Evolutionary conservation across 2,113 vertebrate genomes (phyloP).

Genomic region (Hylia prasina): DNA sequence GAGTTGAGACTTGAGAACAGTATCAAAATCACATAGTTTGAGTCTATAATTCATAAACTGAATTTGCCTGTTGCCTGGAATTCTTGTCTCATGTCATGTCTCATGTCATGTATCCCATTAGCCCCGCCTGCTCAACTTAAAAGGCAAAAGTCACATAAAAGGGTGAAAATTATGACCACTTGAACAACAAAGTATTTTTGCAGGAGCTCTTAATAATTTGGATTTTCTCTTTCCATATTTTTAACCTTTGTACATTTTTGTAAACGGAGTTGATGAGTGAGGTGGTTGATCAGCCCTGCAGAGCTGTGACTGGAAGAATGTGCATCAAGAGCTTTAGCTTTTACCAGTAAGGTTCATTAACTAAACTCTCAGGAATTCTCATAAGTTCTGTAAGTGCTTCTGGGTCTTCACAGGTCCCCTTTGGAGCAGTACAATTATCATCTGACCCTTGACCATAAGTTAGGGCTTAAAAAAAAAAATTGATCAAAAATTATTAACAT

Average conservation of each 20-base stretch:
- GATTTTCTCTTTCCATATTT: conserved; percentile 51
- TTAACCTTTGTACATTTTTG: conserved; percentile 27
- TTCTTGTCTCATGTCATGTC: conserved; percentile 50
- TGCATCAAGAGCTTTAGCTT: conserved; percentile 74
- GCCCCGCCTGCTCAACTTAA: not conserved
- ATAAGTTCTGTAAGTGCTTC: conserved; percentile 80
- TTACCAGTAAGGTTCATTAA: conserved; percentile 89
- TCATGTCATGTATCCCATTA: conserved; percentile 28
- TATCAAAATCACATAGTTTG: not conserved
- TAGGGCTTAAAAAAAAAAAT: conserved; percentile 61
- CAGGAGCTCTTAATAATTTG: conserved; percentile 4
- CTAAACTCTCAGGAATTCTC: conserved; percentile 93
- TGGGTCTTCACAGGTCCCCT: conserved; percentile 75
- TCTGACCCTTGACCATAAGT: conserved; percentile 63
- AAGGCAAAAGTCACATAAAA: not conserved
- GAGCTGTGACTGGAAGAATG: conserved; percentile 71
- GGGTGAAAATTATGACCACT: not conserved
- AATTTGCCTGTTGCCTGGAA: conserved; percentile 18
- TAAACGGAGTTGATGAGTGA: conserved; percentile 37
- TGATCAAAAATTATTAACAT: conserved; percentile 41
- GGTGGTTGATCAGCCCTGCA: conserved; percentile 38
- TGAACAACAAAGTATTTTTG: conserved; percentile 7
- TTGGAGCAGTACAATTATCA: conserved; percentile 69
- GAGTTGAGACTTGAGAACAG: not conserved
- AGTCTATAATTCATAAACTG: not conserved